These are phyloP conservation scores for Mobula birostris DNA, from an alignment of 2,113 vertebrate genomes.

Conservation along the genomic window DNA sequence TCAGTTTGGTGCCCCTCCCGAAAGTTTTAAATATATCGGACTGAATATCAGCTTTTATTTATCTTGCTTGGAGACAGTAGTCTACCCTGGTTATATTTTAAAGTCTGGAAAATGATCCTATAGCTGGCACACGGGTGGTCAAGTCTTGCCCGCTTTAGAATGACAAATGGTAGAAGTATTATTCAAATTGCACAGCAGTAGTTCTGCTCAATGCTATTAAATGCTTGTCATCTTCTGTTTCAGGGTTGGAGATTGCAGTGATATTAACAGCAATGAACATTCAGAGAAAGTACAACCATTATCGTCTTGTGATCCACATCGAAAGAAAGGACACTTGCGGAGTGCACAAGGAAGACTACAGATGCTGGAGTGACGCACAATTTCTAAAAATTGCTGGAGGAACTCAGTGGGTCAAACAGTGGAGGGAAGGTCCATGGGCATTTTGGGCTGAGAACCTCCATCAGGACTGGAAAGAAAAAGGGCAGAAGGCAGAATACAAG, in stretches of 20 bases:
- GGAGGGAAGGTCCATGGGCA: too few species aligned
- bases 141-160: background rate
- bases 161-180: background rate
- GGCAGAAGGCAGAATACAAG: too few species aligned
- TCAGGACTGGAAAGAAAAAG: too few species aligned
- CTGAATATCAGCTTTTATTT: background rate
- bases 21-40: background rate
- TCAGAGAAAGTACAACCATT: background rate
- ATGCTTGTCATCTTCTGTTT: background rate
- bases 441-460: too few species aligned
- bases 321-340: background rate
- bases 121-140: background rate
- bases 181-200: background rate
- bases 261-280: background rate
- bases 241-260: background rate
- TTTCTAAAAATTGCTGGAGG: too few species aligned
- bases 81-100: background rate
- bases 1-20: background rate
- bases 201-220: background rate
- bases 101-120: background rate
- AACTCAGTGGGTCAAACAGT: too few species aligned
- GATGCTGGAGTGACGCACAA: too few species aligned
- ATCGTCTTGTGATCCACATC: conserved; percentile 10
- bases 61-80: background rate
- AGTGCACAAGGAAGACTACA: background rate